A percentile compares a stretch with the other conserved stretches of the same genome.
Conservation (phyloP, 2,113 vertebrate species). For the Salvator merianae region DNA sequence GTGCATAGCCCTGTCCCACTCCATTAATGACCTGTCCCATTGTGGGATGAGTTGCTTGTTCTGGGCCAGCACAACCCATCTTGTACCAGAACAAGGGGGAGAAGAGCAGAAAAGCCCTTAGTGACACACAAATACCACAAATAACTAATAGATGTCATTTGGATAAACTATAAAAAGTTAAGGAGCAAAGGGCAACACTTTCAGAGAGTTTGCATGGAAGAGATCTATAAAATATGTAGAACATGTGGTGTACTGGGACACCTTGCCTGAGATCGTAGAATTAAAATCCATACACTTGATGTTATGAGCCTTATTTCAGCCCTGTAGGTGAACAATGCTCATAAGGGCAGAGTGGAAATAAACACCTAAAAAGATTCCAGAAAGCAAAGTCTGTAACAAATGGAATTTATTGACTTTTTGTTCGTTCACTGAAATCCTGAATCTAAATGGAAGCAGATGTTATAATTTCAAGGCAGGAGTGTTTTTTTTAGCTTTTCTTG, state of each 20-base stretch:
- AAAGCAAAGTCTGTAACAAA: not conserved
- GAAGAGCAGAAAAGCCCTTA: too few species aligned
- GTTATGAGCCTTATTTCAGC: not conserved
- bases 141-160: not conserved
- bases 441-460: not conserved
- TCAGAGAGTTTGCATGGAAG: not conserved
- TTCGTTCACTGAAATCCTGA: not conserved
- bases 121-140: not conserved
- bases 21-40: too few species aligned
- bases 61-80: too few species aligned
- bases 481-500: not conserved
- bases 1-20: too few species aligned
- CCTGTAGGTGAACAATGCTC: not conserved
- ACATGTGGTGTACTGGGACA: not conserved
- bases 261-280: not conserved
- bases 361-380: not conserved
- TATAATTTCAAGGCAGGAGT: not conserved
- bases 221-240: not conserved
- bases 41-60: too few species aligned
- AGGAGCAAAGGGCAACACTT: not conserved
- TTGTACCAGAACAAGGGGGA: too few species aligned
- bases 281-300: not conserved
- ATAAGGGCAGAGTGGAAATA: not conserved
- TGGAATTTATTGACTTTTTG: slow-evolving; percentile 1
- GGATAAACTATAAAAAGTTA: not conserved